These are phyloP conservation scores for Grammatotria lemairii DNA, from an alignment of 2,113 vertebrate genomes.

Conservation along the genomic window DNA sequence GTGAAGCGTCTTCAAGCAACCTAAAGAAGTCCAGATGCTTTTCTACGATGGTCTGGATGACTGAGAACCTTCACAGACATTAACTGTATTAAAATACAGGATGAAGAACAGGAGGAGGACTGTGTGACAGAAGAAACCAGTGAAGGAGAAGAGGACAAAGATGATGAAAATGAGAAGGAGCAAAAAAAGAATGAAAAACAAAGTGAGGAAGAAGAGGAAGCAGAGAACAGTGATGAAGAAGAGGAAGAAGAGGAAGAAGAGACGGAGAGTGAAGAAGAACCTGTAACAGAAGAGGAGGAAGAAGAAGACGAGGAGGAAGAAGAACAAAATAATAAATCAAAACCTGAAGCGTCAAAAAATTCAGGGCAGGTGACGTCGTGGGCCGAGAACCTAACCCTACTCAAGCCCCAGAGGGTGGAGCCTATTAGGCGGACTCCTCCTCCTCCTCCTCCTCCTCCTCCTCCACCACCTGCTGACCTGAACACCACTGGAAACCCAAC, in stretches of 20 bases:
- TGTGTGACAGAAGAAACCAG: constrained; percentile 77
- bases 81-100: constrained; percentile 56
- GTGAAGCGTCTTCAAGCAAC: not conserved
- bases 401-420: constrained; percentile 52
- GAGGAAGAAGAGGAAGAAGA: constrained; percentile 48
- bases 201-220: constrained; percentile 50
- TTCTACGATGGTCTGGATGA: not conserved
- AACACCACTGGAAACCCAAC: constrained; percentile 80
- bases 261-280: constrained; percentile 68
- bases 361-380: constrained; percentile 2
- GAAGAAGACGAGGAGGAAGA: constrained; percentile 68
- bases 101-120: constrained; percentile 74
- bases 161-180: constrained; percentile 72
- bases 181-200: constrained; percentile 25
- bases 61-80: not conserved
- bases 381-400: constrained; percentile 19
- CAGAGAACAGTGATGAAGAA: constrained; percentile 61
- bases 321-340: constrained; percentile 61
- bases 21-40: not conserved
- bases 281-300: constrained; percentile 45
- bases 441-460: constrained; percentile 70
- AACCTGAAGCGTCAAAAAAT: constrained; percentile 50
- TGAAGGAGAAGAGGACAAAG: constrained; percentile 75
- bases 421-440: constrained; percentile 64
- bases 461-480: constrained; percentile 19